Evolutionary conservation across 2,888 invertebrate species (phyloP).

Genomic region (Cataglyphis rosenhaueri): DNA sequence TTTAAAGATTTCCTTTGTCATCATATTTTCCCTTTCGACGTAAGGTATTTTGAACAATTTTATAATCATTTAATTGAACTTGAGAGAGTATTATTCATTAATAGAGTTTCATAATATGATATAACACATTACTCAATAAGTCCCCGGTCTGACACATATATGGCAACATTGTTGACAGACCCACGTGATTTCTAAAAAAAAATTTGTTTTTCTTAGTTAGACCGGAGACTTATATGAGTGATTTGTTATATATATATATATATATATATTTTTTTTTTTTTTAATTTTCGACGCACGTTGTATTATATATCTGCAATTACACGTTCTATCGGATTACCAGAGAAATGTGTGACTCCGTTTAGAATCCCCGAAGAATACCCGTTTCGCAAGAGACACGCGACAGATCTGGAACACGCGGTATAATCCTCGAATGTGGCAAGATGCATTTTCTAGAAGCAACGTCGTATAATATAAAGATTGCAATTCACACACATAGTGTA

Average conservation of each 20-base stretch:
- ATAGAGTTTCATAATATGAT: not conserved
- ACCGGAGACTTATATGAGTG: too few species aligned
- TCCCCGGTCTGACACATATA: too few species aligned
- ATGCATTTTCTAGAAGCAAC: not conserved
- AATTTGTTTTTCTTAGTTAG: too few species aligned
- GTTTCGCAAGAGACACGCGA: not conserved
- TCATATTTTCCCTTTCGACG: not conserved
- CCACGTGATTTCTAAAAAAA: too few species aligned
- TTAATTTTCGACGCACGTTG: not conserved
- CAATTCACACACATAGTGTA: not conserved
- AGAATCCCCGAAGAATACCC: not conserved
- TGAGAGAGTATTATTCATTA: not conserved
- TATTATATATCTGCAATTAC: not conserved
- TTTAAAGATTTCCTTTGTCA: not conserved
- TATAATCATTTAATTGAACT: not conserved
- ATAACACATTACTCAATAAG: too few species aligned
- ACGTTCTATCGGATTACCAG: not conserved
- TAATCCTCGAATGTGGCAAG: not conserved
- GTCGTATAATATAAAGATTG: conserved; percentile 7
- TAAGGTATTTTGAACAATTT: not conserved
- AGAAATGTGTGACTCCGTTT: not conserved
- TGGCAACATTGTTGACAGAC: too few species aligned
- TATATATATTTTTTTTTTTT: not conserved
- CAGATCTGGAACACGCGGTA: not conserved
- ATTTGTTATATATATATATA: too few species aligned